Evolutionary conservation across 2,797 vertebrate genomes (phyloP).

Genomic region (Threskiornis aethiopicus): DNA sequence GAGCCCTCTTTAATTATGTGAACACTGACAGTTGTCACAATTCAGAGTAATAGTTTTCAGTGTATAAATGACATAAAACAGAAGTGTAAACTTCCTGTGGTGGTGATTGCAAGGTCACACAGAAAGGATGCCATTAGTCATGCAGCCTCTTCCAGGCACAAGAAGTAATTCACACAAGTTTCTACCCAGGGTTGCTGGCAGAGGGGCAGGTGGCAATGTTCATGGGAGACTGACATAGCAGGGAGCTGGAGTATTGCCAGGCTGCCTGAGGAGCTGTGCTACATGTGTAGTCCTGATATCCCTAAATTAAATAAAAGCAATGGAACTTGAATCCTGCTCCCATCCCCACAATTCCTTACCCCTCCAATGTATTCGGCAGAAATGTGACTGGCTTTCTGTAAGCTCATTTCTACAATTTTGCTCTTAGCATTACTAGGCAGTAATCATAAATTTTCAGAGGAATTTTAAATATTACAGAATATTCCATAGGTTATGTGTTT

Average conservation of each 20-base stretch:
- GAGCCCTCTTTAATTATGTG: background rate
- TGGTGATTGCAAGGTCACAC: background rate
- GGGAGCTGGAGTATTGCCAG: background rate
- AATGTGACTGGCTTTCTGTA: background rate
- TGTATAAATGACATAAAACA: background rate
- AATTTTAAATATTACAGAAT: background rate
- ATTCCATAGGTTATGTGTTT: background rate
- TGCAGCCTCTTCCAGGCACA: background rate
- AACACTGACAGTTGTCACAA: constrained; percentile 1
- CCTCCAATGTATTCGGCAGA: background rate
- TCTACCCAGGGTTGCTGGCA: background rate
- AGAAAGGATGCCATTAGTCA: background rate
- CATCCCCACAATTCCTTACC: no score
- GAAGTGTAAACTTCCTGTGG: background rate
- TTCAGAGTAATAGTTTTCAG: background rate
- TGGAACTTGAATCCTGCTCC: background rate
- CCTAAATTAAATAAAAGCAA: background rate
- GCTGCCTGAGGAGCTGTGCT: background rate
- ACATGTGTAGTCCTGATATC: background rate
- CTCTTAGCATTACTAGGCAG: background rate
- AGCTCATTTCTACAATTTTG: background rate
- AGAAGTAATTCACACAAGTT: background rate
- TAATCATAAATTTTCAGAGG: background rate
- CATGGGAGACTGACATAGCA: background rate
- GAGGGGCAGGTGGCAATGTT: background rate